A percentile compares a stretch with the other conserved stretches of the same genome.
These are phyloP conservation scores for Crypturellus tataupa DNA, from an alignment of 2,797 vertebrate genomes.

Conservation along the genomic window DNA sequence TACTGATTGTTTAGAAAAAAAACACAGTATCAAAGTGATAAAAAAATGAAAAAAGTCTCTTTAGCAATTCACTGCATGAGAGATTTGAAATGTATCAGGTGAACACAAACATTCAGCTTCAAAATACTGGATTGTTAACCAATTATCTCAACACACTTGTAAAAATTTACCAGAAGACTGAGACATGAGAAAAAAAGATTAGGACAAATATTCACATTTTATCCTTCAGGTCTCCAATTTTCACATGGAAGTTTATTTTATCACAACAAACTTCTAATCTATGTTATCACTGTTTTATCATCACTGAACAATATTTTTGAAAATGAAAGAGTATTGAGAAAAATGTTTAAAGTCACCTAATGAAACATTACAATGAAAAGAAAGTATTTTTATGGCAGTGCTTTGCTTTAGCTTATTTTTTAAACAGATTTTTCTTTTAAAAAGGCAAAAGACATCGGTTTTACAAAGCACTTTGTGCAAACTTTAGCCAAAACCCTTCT, in stretches of 20 bases:
- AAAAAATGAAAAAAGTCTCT: neutral
- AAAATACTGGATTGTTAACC: neutral
- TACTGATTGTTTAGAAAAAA: neutral
- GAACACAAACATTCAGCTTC: neutral
- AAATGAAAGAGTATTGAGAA: too few relatives aligned
- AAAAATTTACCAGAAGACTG: neutral
- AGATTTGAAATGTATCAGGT: neutral
- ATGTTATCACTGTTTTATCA: neutral
- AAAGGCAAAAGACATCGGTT: neutral
- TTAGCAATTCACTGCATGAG: too few relatives aligned
- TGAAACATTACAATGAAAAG: too few relatives aligned
- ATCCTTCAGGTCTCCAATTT: neutral
- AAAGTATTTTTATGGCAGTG: too few relatives aligned
- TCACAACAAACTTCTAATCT: neutral
- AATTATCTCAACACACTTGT: neutral
- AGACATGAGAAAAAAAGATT: rapidly evolving
- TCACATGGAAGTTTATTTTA: neutral
- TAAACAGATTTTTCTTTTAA: too few relatives aligned
- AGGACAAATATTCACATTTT: neutral
- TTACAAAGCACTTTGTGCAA: neutral
- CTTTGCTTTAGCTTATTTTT: too few relatives aligned
- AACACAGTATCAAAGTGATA: neutral
- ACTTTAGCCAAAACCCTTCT: neutral
- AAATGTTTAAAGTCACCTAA: too few relatives aligned
- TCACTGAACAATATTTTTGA: neutral